These are phyloP conservation scores for Meiosimyza platycephala DNA, from an alignment of 2,888 invertebrate species.

Conservation along the genomic window DNA sequence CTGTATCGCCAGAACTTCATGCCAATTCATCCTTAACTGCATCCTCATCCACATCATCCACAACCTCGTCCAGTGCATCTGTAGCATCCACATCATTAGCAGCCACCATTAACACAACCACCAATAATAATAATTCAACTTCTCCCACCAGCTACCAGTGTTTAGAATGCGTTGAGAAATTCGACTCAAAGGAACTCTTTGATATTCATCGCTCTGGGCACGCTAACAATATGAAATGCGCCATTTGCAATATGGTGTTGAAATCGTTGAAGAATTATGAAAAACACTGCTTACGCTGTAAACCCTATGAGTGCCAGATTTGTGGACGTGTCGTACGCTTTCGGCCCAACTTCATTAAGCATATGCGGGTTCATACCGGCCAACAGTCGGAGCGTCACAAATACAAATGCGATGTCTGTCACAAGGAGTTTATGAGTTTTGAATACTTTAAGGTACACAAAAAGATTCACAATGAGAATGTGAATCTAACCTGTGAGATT, in stretches of 20 bases:
- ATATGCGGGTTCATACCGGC: constrained; percentile 67
- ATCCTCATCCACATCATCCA: constrained; percentile 41
- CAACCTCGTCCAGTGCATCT: constrained; percentile 36
- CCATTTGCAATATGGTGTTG: constrained; percentile 66
- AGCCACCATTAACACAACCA: constrained; percentile 35
- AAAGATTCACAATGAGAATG: constrained; percentile 71
- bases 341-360: constrained; percentile 67
- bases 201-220: constrained; percentile 66
- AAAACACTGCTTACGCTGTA: constrained; percentile 66
- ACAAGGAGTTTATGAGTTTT: constrained; percentile 71
- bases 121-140: constrained; percentile 39
- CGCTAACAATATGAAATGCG: constrained; percentile 67
- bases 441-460: constrained; percentile 72
- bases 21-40: constrained; percentile 41
- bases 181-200: constrained; percentile 64
- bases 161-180: constrained; percentile 64
- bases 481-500: constrained; percentile 70
- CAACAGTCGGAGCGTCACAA: constrained; percentile 67
- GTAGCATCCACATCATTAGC: constrained; percentile 29
- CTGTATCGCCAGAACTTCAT: constrained; percentile 32
- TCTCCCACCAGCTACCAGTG: constrained; percentile 59
- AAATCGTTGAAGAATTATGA: constrained; percentile 67
- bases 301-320: constrained; percentile 67
- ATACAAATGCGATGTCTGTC: constrained; percentile 70
- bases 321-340: constrained; percentile 66